phyloP scores from a whole-genome alignment of 2,113 vertebrate genomes.

The Sisor rabdophorus region DNA sequence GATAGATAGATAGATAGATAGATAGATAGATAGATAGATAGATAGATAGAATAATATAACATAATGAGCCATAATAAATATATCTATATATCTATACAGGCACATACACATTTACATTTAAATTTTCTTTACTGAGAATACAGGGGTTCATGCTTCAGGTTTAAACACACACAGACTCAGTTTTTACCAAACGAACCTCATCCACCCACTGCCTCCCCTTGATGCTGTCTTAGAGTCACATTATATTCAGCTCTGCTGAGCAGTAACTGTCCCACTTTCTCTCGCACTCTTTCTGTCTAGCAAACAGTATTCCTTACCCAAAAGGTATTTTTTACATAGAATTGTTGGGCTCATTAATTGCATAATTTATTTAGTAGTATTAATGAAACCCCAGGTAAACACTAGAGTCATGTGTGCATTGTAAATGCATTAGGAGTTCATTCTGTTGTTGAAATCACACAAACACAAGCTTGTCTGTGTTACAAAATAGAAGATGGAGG shows the following conservation, averaged over 20 bases:
- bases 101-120: not conserved
- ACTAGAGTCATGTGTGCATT: not conserved
- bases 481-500: not conserved
- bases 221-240: constrained; percentile 14
- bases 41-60: too few relatives aligned
- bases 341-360: constrained; percentile 25
- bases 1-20: too few relatives aligned
- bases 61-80: not conserved
- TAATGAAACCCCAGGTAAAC: not conserved
- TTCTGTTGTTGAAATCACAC: not conserved
- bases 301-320: not conserved
- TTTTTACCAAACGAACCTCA: constrained; percentile 24
- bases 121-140: not conserved
- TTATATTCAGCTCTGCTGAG: constrained; percentile 37
- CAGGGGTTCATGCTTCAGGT: not conserved
- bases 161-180: not conserved
- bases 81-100: not conserved
- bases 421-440: not conserved
- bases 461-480: too few relatives aligned
- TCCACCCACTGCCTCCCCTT: constrained; percentile 21
- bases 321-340: constrained; percentile 7
- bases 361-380: constrained; percentile 16
- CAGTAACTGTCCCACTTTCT: constrained; percentile 21
- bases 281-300: not conserved
- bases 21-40: too few relatives aligned